These are phyloP conservation scores for Chinchilla lanigera DNA, from an alignment of 2,113 vertebrate genomes.

Conservation along the genomic window DNA sequence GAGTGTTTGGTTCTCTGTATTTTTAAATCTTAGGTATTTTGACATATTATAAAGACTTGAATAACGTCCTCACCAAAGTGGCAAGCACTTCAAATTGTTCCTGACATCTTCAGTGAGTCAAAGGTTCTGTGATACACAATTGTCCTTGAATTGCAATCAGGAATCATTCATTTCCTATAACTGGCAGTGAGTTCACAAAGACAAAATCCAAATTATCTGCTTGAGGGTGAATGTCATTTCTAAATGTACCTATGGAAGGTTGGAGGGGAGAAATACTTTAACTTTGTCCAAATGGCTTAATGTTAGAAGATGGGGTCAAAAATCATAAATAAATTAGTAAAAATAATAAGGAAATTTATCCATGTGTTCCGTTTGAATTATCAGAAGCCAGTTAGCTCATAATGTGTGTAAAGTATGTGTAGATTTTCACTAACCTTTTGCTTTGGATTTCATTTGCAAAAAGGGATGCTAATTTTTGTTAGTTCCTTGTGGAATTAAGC, in stretches of 20 bases:
- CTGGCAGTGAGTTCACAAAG: background rate
- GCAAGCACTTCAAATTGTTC: background rate
- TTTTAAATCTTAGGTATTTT: background rate
- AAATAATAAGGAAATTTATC: background rate
- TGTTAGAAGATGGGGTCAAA: background rate
- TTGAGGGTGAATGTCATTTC: background rate
- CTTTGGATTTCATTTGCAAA: background rate
- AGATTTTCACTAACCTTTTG: background rate
- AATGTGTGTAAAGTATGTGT: background rate
- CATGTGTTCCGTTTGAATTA: too few species aligned
- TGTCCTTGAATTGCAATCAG: background rate
- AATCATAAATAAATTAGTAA: background rate
- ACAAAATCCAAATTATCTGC: background rate
- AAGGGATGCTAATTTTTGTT: background rate
- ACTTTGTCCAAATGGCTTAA: background rate
- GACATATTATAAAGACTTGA: background rate
- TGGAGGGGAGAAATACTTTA: background rate
- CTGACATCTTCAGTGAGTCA: background rate
- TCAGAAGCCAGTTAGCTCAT: background rate
- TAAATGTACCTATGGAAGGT: background rate
- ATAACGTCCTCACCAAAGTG: background rate
- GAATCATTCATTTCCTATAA: background rate
- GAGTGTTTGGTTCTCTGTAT: background rate
- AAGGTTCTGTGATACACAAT: background rate
- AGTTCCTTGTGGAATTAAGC: background rate